Conservation (phyloP, 2,888 invertebrate genomes). For the Protodeltote pygarga region DNA sequence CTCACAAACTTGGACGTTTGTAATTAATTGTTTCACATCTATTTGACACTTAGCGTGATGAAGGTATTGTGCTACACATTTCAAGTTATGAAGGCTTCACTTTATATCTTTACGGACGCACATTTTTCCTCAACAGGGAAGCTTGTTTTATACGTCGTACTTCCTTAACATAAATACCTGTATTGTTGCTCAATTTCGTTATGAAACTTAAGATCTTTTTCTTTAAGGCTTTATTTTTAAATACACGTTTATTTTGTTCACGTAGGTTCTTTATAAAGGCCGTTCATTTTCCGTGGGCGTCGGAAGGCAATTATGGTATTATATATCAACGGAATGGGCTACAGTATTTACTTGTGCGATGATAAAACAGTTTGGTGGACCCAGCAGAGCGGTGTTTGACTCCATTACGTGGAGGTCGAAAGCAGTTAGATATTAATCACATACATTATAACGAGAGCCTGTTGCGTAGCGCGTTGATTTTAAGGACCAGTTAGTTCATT, state of each 20-base stretch:
- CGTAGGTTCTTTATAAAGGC: not conserved
- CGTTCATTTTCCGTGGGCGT: not conserved
- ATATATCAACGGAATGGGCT: not conserved
- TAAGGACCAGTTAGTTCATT: too few species aligned
- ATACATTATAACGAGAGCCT: too few species aligned
- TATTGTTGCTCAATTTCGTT: too few species aligned
- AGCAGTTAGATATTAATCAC: too few species aligned
- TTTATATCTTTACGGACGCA: not conserved
- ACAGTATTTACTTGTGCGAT: not conserved
- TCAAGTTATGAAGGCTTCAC: not conserved
- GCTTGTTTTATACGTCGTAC: too few species aligned
- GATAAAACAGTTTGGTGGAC: not conserved
- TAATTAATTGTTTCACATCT: conserved; percentile 28
- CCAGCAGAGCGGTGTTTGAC: too few species aligned
- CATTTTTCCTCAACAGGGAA: too few species aligned
- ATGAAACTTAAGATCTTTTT: too few species aligned
- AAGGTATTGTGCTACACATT: conserved; percentile 1
- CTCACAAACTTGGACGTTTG: not conserved
- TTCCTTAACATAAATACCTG: too few species aligned
- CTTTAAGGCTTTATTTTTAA: not conserved
- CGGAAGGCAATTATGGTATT: not conserved
- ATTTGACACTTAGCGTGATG: conserved; percentile 5
- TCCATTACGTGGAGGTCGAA: too few species aligned
- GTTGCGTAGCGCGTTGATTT: too few species aligned
- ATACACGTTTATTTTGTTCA: not conserved